Evolutionary conservation across 2,797 vertebrate species (phyloP), one percentile per base, ranked within the genome.

Genomic region (Nannoperca obscura): DNA sequence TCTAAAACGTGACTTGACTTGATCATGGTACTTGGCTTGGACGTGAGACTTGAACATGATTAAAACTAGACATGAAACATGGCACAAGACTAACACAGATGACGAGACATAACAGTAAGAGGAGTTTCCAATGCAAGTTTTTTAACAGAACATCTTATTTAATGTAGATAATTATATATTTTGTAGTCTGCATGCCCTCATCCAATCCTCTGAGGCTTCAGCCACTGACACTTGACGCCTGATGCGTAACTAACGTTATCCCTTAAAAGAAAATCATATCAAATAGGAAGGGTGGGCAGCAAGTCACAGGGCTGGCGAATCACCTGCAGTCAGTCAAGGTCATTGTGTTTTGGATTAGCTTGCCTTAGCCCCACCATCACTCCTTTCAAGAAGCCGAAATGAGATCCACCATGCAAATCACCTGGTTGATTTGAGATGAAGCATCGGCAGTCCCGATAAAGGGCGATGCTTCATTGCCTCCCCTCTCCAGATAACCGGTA

Each of bases 311-410:
- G 46, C 70, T n/a, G 77, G 75, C 57, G 76, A 70, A 83, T 91
- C 90, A 88, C 82, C 74, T 83, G 74, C 85, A 81, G 85, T 93
- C 90, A 84, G 74, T 92, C 91, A 89, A 10, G 55, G 64, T 38
- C 30, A 70, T 70, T 71, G 73, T 91, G 89, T 90, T 93, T 93
- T 92, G 85, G 89, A 91, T 93, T 91, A 0, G 49, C 90, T 86
- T n/a, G 4, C 88, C 93, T 93, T 84, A 81, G 71, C 75, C 12
- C 55, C 19, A 4, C 80, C 82, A 68, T 90, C 74, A 78, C 49
- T 30, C 20, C 62, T 55, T 22, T 66, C 50, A 86, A 78, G 86
- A 67, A 36, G 62, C 62, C 27, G 62, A 87, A 83, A 86, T 87
- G 49, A 84, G 71, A 92, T 87, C 83, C 73, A 38, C 55, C 61